Evolutionary conservation across 2,113 vertebrate genomes (phyloP), one percentile per base, ranked within the genome.

Genomic region (Vireo altiloquus): DNA sequence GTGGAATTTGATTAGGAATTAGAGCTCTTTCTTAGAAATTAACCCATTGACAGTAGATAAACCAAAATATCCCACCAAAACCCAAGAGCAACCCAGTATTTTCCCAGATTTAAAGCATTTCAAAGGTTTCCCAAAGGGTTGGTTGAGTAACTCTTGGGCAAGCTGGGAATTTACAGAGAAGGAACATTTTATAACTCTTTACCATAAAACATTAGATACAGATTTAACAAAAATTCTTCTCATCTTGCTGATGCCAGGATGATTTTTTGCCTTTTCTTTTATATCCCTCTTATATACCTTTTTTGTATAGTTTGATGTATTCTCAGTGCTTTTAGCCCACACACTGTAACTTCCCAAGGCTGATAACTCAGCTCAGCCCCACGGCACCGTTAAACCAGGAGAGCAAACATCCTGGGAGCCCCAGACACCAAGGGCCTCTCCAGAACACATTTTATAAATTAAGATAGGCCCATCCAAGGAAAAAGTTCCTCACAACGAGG

Each of bases 1-100:
- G 0, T 10, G 17, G 37, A 83, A 68, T 75, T 61, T 53, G 24
- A 70, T 42, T 23, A 33, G 42, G 23, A 59, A 80, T 71, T 47
- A 20, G 4, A 68, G 7, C 5, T 18, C 6, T 82, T 50, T 17
- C n/a, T 42, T 93, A 39, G 28, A 7, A 93, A 76, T n/a, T 11
- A 13, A 46, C 15, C 7, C 13, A 1, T 0, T 61, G 53, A 30
- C 13, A 17, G 23, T 4, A 69, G 20, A 11, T 2, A 31, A 37
- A 57, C 9, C 12, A 65, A 28, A 15, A 44, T 30, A 27, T 9
- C 15, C 4, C 13, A 46, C 27, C 28, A 12, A 39, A 63, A 47
- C 12, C 16, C 11, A 6, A 27, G 15, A 46, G 3, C 33, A 54
- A 11, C 5, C 4, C 13, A 13, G 1, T 1, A 9, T 22, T 80